phyloP scores from a whole-genome alignment of 2,797 vertebrate species.

The Kryptolebias ocellatus region DNA sequence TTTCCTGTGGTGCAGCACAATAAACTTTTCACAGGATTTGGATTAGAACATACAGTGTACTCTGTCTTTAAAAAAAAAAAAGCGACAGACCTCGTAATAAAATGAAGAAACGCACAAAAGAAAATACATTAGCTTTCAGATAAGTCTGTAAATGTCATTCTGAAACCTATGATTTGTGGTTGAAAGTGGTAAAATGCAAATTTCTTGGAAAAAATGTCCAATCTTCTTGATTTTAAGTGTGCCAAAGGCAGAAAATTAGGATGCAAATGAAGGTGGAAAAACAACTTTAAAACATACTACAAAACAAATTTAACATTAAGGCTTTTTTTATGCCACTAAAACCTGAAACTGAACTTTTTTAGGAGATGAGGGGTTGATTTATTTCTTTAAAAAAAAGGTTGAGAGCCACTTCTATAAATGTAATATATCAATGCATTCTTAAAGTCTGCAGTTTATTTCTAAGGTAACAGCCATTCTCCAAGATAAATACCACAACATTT shows the following conservation, averaged over 20 bases:
- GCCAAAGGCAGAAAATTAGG: not conserved
- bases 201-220: not conserved
- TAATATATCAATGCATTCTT: slow-evolving; percentile 21
- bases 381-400: slow-evolving; percentile 10
- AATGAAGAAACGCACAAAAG: not conserved
- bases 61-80: not conserved
- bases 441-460: slow-evolving; percentile 2
- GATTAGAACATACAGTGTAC: slow-evolving; percentile 11
- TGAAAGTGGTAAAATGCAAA: not conserved
- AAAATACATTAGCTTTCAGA: not conserved
- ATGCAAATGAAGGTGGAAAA: not conserved
- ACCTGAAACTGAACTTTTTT: not conserved
- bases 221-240: not conserved
- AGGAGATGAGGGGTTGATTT: not conserved
- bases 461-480: slow-evolving; percentile 15
- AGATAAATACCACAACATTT: slow-evolving; percentile 13
- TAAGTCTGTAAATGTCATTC: not conserved
- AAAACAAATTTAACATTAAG: not conserved
- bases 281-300: not conserved
- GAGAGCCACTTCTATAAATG: slow-evolving; percentile 4
- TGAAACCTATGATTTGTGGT: not conserved
- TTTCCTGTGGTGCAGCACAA: not conserved
- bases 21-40: slow-evolving; percentile 6
- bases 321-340: not conserved
- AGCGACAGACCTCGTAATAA: slow-evolving; percentile 1